Base-by-base conservation (phyloP, 35 echinoderm and acorn worm species). In the Apostichopus parvimensis region DNA sequence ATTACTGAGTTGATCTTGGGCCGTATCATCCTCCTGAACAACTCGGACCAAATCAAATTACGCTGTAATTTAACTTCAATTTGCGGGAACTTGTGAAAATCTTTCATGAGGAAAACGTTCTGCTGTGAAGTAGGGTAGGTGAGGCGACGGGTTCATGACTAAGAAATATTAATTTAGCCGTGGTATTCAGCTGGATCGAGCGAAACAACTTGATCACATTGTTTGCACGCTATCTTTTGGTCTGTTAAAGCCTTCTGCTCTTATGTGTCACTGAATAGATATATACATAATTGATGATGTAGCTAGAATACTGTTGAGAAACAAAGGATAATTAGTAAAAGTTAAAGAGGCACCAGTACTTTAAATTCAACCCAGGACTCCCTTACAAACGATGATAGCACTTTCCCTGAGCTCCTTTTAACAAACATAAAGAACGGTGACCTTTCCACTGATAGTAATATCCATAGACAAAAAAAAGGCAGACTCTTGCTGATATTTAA, bases 191-290 rank as follows among this genome's bases (percentile, higher is more conserved):
- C 52, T 14, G 55, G 55, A 82, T 82, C 79, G 54, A 56, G 79
- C 79, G 79, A 55, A 53, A 82, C 34, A 82, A 82, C 54, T 82
- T 82, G 79, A 82, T 82, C 25, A 82, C 79, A 82, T 53, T 82
- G 45, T 82, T 82, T 82, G 79, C 79, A 82, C 79, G 79, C 79
- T 54, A 82, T 82, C 79, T 18, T 17, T 82, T 13, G 53, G 54
- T 56, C n/a, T 68, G 18, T 14, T 68, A 68, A 14, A 68, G 64
- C 11, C 11, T 18, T 68, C 64, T 45, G 18, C 64, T 68, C 11
- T 11, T 17, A 68, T 14, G 64, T 68, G 64, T 68, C 11, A 68
- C 11, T 14, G 64, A 68, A 4, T 11, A 45, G 34, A n/a, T 45
- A 68, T n/a, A 18, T 68, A 68, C 64, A 68, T 68, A 68, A 68